Evolutionary conservation across 1,140 invertebrate species (phyloP), one percentile per base, ranked within the genome.

Genomic region (Oncopeltus fasciatus): DNA sequence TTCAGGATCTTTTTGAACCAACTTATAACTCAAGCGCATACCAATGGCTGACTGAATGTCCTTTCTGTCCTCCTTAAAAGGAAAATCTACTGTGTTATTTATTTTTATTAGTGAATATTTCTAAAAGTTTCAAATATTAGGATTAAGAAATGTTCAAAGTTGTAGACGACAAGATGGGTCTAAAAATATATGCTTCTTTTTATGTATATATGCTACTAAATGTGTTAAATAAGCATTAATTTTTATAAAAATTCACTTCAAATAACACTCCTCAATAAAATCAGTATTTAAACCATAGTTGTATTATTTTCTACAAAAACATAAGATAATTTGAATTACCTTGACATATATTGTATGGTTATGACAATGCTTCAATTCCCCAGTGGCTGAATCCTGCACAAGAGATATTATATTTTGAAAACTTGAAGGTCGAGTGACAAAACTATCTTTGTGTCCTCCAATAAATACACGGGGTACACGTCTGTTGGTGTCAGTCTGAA

Each of bases 391-490:
- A 44, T 61, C 65, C 28, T 27, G 57, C 14, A 18, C 58, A 18
- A 69, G 14, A 72, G 61, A 58, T 4, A 77, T 70, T 16, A 65
- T 68, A 49, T 70, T 69, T 61, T 74, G 69, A 12, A 77, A 70
- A 53, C 72, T 70, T 56, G 60, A 44, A 4, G 65, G 21, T 24
- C 49, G 20, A 5, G 44, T 46, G 2, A 9, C 21, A n/a, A n/a
- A n/a, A 56, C n/a, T 26, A 12, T n/a, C 14, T 5, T 14, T 14
- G 16, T 2, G 21, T 3, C 26, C 26, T 53, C 49, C 79, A 68
- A 94, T 90, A 74, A 83, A 87, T 0, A 92, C 84, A 63, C 92
- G 79, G 0, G 88, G 87, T 70, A 88, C 87, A 69, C 89, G 90
- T 67, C 84, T 85, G n/a, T 79, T 78, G 1, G 86, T 87, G 75